These are phyloP conservation scores for Drosophila maculinotata DNA, from an alignment of 2,888 invertebrate genomes.

Conservation along the genomic window DNA sequence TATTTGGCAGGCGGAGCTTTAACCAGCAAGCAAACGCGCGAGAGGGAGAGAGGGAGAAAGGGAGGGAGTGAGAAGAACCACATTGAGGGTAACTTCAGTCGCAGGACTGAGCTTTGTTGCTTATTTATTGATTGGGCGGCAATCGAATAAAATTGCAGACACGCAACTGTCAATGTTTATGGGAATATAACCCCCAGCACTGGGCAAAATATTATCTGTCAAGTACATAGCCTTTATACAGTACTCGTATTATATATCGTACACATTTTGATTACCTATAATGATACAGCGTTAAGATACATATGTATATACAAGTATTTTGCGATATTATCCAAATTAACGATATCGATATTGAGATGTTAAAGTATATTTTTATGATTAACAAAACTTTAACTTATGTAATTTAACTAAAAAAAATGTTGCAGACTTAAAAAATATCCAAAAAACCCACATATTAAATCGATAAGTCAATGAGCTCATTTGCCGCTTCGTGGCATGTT, in stretches of 20 bases:
- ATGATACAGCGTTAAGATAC: too few relatives aligned
- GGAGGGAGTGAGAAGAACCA: neutral
- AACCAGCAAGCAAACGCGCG: too few relatives aligned
- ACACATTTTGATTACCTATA: too few relatives aligned
- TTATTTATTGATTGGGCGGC: conserved; percentile 34
- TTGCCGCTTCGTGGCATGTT: conserved; percentile 3
- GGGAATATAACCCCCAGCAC: neutral
- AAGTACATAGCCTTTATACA: too few relatives aligned
- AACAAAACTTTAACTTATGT: too few relatives aligned
- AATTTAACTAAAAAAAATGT: too few relatives aligned
- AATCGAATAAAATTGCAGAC: conserved; percentile 5
- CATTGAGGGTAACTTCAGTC: conserved; percentile 17
- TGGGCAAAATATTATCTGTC: neutral
- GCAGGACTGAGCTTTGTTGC: conserved; percentile 2
- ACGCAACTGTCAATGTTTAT: conserved; percentile 20
- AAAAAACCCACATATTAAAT: conserved; percentile 12
- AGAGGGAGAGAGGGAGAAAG: neutral
- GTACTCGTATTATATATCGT: too few relatives aligned
- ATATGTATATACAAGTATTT: too few relatives aligned
- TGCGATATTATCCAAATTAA: too few relatives aligned
- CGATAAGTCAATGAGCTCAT: conserved; percentile 34
- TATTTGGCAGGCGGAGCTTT: neutral
- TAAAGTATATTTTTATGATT: too few relatives aligned
- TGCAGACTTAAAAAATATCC: too few relatives aligned
- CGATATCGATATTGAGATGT: too few relatives aligned